Evolutionary conservation across 2,888 invertebrate species (phyloP).

Genomic region (Escarpia spicata): DNA sequence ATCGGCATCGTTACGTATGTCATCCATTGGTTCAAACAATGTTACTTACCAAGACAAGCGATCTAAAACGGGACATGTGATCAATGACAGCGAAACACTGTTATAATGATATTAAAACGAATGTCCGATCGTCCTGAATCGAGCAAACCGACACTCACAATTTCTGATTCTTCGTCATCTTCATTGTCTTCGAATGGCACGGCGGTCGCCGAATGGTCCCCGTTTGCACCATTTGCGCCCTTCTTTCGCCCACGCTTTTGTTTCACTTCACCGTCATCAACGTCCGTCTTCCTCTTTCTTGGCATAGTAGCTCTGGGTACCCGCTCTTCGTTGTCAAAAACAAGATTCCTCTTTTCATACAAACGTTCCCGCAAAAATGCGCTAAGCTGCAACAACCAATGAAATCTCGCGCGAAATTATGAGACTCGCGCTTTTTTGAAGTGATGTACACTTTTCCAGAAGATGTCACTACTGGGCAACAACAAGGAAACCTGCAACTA

Average conservation of each 20-base stretch:
- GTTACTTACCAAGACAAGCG: background rate
- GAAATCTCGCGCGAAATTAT: slow-evolving; percentile 9
- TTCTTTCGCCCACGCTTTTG: background rate
- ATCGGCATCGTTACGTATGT: background rate
- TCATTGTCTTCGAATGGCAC: slow-evolving; percentile 12
- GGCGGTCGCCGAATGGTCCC: background rate
- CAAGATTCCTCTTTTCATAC: background rate
- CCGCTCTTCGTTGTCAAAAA: background rate
- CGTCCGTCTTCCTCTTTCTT: slow-evolving; percentile 5
- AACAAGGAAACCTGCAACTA: background rate
- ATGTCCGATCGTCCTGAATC: background rate
- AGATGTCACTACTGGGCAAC: background rate
- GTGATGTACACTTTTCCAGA: background rate
- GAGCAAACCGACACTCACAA: background rate
- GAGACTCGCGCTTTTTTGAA: slow-evolving; percentile 16
- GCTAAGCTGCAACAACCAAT: background rate
- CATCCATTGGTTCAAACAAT: background rate
- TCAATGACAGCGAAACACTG: background rate
- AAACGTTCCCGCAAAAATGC: slow-evolving; percentile 11
- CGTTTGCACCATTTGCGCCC: slow-evolving; percentile 16
- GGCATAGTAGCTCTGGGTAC: background rate
- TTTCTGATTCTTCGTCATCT: slow-evolving; percentile 6
- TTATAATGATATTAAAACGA: background rate
- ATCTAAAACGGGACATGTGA: background rate
- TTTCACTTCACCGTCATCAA: background rate